Conservation (phyloP, 30 jellyfish, hydroid and myxozoan genomes). For the Turritopsis dohrnii region DNA sequence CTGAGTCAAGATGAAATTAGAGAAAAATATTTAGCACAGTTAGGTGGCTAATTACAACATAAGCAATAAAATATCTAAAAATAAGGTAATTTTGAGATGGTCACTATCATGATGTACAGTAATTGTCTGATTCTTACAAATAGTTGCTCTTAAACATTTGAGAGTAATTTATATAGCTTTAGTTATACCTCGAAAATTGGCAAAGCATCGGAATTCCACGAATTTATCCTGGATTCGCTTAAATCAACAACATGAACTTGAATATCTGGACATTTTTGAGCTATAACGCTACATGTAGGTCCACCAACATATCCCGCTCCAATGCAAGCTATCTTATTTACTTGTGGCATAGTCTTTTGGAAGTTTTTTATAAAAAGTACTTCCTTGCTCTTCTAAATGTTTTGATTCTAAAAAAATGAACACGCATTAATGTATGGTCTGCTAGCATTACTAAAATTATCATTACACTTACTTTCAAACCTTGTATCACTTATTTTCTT, state of each 20-base stretch:
- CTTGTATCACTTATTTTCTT: background rate
- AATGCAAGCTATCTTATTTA: constrained; percentile 61
- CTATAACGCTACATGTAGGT: constrained; percentile 90
- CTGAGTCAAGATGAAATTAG: no score
- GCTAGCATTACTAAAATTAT: background rate
- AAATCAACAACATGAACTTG: constrained; percentile 83
- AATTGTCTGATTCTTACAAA: no score
- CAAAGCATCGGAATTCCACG: constrained; percentile 91
- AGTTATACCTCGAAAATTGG: constrained; percentile 83
- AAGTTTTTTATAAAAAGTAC: background rate
- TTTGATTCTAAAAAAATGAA: background rate
- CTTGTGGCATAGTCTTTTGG: constrained; percentile 2
- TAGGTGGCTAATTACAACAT: no score
- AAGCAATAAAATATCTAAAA: no score
- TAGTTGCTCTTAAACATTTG: background rate
- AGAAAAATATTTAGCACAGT: no score
- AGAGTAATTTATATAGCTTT: background rate
- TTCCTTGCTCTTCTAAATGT: background rate
- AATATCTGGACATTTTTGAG: constrained; percentile 88
- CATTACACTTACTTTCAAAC: no score
- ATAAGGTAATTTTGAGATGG: no score
- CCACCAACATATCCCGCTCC: constrained; percentile 99
- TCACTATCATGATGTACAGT: no score
- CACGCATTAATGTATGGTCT: background rate
- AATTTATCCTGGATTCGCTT: constrained; percentile 79